phyloP scores from a whole-genome alignment of 2,797 vertebrate genomes.

The Oceanodroma leucorhoa region DNA sequence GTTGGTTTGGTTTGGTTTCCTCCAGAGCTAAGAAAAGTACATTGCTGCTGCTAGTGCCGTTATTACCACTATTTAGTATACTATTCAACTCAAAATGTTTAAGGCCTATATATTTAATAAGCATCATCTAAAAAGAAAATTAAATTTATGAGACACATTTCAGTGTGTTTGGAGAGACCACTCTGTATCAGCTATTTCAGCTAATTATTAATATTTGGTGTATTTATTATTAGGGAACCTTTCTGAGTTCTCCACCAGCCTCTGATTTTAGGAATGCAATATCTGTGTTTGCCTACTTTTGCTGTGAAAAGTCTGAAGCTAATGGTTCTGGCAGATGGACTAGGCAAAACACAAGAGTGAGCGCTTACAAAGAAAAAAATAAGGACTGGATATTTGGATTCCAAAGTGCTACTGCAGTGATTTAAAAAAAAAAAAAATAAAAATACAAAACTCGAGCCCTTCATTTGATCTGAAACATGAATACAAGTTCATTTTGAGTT shows the following conservation, averaged over 20 bases:
- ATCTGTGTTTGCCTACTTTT: not conserved
- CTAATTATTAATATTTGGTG: not conserved
- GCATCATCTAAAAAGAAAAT: not conserved
- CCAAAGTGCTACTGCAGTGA: not conserved
- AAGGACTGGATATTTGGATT: not conserved
- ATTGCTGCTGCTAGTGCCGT: not conserved
- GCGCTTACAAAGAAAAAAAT: not conserved
- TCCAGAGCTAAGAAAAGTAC: not conserved
- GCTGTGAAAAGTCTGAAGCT: not conserved
- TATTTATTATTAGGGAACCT: not conserved
- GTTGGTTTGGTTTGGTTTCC: not conserved
- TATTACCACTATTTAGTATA: not conserved
- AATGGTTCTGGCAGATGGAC: not conserved
- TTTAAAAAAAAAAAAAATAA: conserved; percentile 49
- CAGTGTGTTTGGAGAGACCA: not conserved
- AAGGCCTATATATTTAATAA: not conserved
- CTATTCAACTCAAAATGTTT: not conserved
- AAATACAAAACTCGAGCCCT: not conserved
- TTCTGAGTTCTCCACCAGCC: not conserved
- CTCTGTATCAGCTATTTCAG: not conserved
- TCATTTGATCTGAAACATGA: conserved; percentile 55
- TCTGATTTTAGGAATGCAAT: not conserved
- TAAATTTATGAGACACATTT: not conserved
- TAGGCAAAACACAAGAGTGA: not conserved
- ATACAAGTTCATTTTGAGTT: conserved; percentile 56